Conservation (phyloP, 2,113 vertebrate genomes). For the Scalopus aquaticus region DNA sequence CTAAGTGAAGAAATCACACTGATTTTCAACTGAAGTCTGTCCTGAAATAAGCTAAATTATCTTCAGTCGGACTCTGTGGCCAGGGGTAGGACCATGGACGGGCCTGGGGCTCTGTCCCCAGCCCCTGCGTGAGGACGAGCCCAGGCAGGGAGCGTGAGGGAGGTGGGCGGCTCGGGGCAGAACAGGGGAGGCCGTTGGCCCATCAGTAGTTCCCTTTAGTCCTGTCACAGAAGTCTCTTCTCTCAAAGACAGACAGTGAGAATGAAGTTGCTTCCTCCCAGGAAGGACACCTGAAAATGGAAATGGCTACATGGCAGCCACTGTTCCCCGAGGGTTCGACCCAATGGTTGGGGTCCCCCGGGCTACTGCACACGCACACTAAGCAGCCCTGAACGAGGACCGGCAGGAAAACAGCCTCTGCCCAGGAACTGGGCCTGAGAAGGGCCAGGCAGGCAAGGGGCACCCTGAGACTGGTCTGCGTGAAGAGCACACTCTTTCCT, state of each 20-base stretch:
- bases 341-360: neutral
- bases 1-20: neutral
- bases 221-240: neutral
- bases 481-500: neutral
- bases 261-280: neutral
- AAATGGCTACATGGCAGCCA: neutral
- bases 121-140: neutral
- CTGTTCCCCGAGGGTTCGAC: neutral
- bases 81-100: neutral
- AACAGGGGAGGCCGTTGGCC: neutral
- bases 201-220: neutral
- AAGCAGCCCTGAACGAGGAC: neutral
- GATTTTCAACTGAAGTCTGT: neutral
- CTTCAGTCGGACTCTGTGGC: neutral
- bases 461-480: neutral
- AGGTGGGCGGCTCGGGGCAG: neutral
- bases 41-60: neutral
- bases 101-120: neutral
- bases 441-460: neutral
- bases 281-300: neutral
- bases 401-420: neutral
- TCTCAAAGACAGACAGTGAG: accelerated
- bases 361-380: neutral
- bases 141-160: neutral
- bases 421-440: neutral